phyloP scores from a whole-genome alignment of 2,888 invertebrate genomes.

The Pteria penguin region DNA sequence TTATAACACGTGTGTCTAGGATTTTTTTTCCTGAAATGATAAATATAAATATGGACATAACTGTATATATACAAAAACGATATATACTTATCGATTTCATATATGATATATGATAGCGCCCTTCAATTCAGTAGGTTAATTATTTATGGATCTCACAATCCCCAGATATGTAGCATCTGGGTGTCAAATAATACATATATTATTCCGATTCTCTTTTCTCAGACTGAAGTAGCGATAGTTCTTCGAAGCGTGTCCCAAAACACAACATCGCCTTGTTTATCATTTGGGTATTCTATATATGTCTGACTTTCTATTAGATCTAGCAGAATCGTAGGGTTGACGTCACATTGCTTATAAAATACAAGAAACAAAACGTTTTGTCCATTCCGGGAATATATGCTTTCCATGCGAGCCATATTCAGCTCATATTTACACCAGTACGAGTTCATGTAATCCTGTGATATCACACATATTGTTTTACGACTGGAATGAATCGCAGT shows the following conservation, averaged over 20 bases:
- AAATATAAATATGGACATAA: no score
- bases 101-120: no score
- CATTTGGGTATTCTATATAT: constrained; percentile 38
- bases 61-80: no score
- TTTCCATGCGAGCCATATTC: constrained; percentile 48
- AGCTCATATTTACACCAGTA: constrained; percentile 57
- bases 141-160: no score
- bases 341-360: not conserved
- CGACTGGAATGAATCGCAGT: constrained; percentile 50
- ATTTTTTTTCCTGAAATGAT: no score
- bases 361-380: constrained; percentile 3
- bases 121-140: no score
- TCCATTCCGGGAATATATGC: constrained; percentile 34
- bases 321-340: not conserved
- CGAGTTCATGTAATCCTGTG: constrained; percentile 42
- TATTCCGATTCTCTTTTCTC: no score
- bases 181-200: no score
- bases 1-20: no score
- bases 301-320: constrained; percentile 25
- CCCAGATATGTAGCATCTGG: no score
- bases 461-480: constrained; percentile 50
- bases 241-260: constrained; percentile 24
- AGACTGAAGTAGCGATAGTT: no score
- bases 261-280: not conserved
- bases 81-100: no score